Base-by-base conservation (phyloP, 1,140 invertebrate species). In the Marisa cornuarietis region DNA sequence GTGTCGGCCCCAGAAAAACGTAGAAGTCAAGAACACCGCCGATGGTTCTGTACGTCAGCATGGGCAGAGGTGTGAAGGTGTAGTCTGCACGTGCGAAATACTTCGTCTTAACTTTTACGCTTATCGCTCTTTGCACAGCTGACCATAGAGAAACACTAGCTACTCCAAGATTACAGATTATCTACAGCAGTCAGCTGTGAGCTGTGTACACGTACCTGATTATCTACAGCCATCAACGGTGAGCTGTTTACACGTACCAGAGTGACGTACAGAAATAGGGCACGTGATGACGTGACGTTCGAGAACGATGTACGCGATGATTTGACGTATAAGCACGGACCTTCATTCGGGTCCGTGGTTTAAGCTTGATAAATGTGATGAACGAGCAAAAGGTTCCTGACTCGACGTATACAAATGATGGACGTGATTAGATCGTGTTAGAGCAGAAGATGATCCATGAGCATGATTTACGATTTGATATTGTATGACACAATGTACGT, bases 1-100 rank as follows among this genome's bases (percentile, higher is more conserved):
- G 95, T 14, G 75, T 83, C 2, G 86, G 84, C 20, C 89, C 90
- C 18, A 88, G 69, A 78, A 90, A 90, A 16, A 91, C 75, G 82
- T 87, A 90, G 73, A 91, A 86, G 62, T 91, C 90, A 13, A 91
- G 76, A 68, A 91, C 82, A 14, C 90, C 90, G 54, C 90, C 90
- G 65, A 88, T 87, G 0, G 88, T 89, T 75, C 88, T 79, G 72
- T 87, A 90, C 9, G 85, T 87, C 18, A 90, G 66, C 14, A 84
- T 78, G 1, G 87, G 87, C 14, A 81, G 31, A 14, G 88, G 88
- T 86, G 73, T 73, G 54, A 80, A 80, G 6, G 79, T 71, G 42
- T 76, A 80, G 22, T 80, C 79, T 80, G 65, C 5, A n/a, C n/a
- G 18, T n/a, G 42, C 20, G 96, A 65, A 20, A 18, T 65, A 18